Base-by-base conservation (phyloP, 2,797 vertebrate species). In the Syngnathus acus region DNA sequence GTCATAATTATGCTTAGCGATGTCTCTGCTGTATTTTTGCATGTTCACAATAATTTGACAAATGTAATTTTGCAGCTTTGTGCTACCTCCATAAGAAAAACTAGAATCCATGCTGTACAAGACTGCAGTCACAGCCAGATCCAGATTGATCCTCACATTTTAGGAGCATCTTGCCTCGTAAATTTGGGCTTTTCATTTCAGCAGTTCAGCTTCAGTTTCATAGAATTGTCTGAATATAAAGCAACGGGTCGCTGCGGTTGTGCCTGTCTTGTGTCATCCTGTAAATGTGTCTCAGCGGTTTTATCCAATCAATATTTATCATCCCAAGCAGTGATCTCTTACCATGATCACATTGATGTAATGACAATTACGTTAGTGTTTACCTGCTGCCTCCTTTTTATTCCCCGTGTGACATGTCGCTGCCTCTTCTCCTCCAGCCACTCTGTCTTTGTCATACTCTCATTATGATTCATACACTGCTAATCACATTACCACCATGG, bases 221-320 rank as follows among this genome's bases (percentile, higher is more conserved):
- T 23, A 3, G 40, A 10, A n/a, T n/a, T 40, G 19, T 21, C n/a
- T 61, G 17, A 57, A 23, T 43, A 21, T 23, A 21, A 43, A 61
- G n/a, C 39, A 40, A 14, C 2, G 39, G 21, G 23, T 55, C 55
- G 17, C 16, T 38, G 55, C 4, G 14, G 26, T 37, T 8, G 32
- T 74, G 55, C 66, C 14, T 61, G 43, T 50, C 45, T 58, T 9
- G 8, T 47, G 60, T 72, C 72, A 43, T 67, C 68, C 71, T 55
- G 59, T 64, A 79, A 81, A 82, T 78, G 66, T 71, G 68, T 75
- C 74, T 71, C 67, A n/a, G 68, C 75, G 71, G 68, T 78, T 88
- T 82, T 64, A 87, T 82, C 73, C 74, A 79, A 89, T 90, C 89
- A 84, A 84, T 89, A 83, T 88, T 85, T 85, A 89, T 87, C 83